Percentiles rank a stretch among this genome's conserved stretches.
Evolutionary conservation across 2,888 invertebrate genomes (phyloP).

Genomic region (Ophion slaviceki): DNA sequence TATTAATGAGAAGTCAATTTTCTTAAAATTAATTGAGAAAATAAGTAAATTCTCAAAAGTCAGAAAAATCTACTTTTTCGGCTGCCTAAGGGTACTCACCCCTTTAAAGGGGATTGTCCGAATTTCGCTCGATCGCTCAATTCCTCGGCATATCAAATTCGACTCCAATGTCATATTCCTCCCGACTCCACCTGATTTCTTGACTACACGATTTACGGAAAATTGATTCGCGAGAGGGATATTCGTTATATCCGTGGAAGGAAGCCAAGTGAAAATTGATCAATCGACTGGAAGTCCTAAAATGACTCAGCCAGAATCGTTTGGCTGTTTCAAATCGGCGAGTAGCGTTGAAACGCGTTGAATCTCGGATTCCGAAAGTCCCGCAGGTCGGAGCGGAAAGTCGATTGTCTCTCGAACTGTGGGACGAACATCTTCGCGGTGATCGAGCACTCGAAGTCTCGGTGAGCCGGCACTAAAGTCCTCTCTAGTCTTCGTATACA

Average conservation of each 20-base stretch:
- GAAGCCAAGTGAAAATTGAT: slow-evolving; percentile 44
- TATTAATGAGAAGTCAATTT: no score
- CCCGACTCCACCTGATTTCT: not conserved
- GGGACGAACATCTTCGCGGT: slow-evolving; percentile 13
- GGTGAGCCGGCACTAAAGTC: not conserved
- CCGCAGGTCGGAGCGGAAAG: slow-evolving; percentile 20
- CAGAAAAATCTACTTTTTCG: not conserved
- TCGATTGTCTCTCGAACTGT: slow-evolving; percentile 34
- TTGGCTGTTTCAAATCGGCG: slow-evolving; percentile 48
- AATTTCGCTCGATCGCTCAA: not conserved
- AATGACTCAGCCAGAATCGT: slow-evolving; percentile 48
- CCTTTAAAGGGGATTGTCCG: not conserved
- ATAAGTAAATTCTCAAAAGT: no score
- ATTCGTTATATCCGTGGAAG: slow-evolving; percentile 9
- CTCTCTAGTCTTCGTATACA: not conserved
- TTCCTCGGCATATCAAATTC: not conserved
- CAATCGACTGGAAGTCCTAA: slow-evolving; percentile 62
- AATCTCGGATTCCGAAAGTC: slow-evolving; percentile 54
- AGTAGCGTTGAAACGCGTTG: slow-evolving; percentile 26
- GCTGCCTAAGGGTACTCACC: not conserved
- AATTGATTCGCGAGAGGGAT: slow-evolving; percentile 20
- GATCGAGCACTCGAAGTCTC: slow-evolving; percentile 27
- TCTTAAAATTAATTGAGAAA: no score
- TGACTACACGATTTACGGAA: slow-evolving; percentile 18
- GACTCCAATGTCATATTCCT: not conserved